A percentile compares a stretch with the other conserved stretches of the same genome.
phyloP scores from a whole-genome alignment of 2,113 vertebrate species.

The Pachypanchax playfairii region DNA sequence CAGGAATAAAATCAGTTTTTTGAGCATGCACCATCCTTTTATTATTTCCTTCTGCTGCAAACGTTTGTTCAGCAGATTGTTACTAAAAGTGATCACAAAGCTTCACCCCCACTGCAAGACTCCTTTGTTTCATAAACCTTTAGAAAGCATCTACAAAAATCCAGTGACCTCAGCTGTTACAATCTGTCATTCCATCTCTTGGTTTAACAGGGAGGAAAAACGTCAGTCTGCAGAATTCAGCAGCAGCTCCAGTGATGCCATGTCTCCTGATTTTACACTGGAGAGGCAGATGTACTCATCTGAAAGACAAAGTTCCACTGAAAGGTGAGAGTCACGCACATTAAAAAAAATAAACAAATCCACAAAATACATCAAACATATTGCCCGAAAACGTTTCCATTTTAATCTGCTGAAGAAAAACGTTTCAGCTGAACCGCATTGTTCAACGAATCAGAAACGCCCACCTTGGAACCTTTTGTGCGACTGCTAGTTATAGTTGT shows the following conservation, averaged over 20 bases:
- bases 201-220: slow-evolving; percentile 32
- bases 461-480: neutral
- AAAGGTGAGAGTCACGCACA: slow-evolving; percentile 40
- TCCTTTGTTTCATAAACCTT: no score
- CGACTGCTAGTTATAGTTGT: neutral
- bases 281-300: neutral
- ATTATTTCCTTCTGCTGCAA: neutral
- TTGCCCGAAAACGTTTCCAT: no score
- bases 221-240: slow-evolving; percentile 45
- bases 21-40: neutral
- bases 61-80: neutral
- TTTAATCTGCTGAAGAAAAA: neutral
- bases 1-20: neutral
- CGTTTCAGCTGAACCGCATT: neutral
- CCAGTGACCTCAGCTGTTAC: neutral
- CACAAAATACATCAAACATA: no score
- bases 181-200: neutral
- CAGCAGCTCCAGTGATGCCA: slow-evolving; percentile 48
- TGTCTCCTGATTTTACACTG: slow-evolving; percentile 34
- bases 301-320: slow-evolving; percentile 18
- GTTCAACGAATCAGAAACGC: neutral
- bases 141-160: no score
- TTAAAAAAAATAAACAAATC: rapidly evolving
- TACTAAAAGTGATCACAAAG: neutral
- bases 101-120: no score